Base-by-base conservation (phyloP, 2,797 vertebrate species). In the Philypnodon macrostomus region DNA sequence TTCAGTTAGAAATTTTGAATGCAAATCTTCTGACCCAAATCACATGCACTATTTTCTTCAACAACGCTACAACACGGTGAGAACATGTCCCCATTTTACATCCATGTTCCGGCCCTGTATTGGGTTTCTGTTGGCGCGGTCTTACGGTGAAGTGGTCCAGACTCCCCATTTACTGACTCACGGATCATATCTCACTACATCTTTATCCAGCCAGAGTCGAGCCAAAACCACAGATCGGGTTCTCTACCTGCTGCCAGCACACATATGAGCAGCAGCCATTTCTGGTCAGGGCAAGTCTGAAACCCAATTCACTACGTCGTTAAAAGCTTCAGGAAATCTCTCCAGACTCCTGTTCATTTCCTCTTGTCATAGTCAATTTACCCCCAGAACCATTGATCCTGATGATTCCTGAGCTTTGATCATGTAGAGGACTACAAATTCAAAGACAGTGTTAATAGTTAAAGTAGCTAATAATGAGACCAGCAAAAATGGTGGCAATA, bases 251-350 rank as follows among this genome's bases (percentile, higher is more conserved):
- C 58, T 73, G 70, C 57, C 68, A 67, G 70, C 31, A 51, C 52
- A 49, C 63, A 83, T 78, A 61, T 24, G 40, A 68, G 46, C 49
- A 46, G 63, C 10, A 24, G 37, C 55, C 73, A 47, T 70, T 71
- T 72, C 73, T 75, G 75, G 77, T 63, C 57, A 51, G 42, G 37
- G 63, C 52, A 45, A 11, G 73, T 53, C 54, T 82, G 81, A 84
- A 85, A 87, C 57, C 66, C 51, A 74, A 85, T 49, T 68, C 62
- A 57, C 23, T 36, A 30, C 44, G 67, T 63, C 70, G 74, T 73
- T 83, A 67, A 79, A 80, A 84, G 76, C 80, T 77, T 55, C 72
- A 80, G 76, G 70, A 80, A 76, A 70, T 83, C 80, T 79, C 64
- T 21, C 53, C 46, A 66, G 81, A 70, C 58, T 67, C 31, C 7